Percentiles rank a stretch among this genome's conserved stretches.
Conservation (phyloP, 23 tunicate species). For the Trididemnum miniatum region DNA sequence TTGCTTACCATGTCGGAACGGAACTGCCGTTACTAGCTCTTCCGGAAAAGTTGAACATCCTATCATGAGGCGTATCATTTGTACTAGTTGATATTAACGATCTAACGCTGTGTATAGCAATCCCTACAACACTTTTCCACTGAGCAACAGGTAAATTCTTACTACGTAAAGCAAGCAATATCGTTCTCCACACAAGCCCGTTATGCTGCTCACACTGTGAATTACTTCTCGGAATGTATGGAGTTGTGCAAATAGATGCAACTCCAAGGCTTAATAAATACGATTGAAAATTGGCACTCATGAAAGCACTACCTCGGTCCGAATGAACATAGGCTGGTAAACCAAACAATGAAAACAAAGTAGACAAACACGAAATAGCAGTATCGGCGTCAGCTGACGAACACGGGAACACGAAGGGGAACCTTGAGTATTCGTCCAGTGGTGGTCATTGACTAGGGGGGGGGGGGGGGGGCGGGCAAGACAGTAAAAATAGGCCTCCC, state of each 20-base stretch:
- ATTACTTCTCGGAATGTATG: conserved; percentile 10
- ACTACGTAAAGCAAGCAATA: neutral
- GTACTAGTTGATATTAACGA: too few species aligned
- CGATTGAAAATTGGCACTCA: neutral
- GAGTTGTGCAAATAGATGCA: conserved; percentile 11
- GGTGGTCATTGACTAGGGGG: too few species aligned
- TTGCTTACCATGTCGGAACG: too few species aligned
- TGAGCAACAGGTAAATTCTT: neutral
- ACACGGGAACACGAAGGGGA: too few species aligned
- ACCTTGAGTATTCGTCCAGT: too few species aligned
- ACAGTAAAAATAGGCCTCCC: too few species aligned
- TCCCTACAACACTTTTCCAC: neutral
- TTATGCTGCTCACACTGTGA: neutral
- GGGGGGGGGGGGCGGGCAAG: too few species aligned
- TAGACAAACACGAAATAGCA: too few species aligned
- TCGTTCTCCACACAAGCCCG: neutral
- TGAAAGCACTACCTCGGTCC: neutral
- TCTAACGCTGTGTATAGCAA: neutral
- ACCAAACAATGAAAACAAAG: conserved; percentile 1
- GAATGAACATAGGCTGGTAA: neutral
- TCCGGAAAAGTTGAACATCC: too few species aligned
- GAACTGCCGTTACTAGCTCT: too few species aligned
- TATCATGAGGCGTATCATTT: too few species aligned
- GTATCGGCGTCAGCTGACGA: too few species aligned
- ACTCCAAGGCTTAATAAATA: neutral